A percentile compares a stretch with the other conserved stretches of the same genome.
phyloP scores from a whole-genome alignment of 2,113 vertebrate species.

The Oostethus manadensis region DNA sequence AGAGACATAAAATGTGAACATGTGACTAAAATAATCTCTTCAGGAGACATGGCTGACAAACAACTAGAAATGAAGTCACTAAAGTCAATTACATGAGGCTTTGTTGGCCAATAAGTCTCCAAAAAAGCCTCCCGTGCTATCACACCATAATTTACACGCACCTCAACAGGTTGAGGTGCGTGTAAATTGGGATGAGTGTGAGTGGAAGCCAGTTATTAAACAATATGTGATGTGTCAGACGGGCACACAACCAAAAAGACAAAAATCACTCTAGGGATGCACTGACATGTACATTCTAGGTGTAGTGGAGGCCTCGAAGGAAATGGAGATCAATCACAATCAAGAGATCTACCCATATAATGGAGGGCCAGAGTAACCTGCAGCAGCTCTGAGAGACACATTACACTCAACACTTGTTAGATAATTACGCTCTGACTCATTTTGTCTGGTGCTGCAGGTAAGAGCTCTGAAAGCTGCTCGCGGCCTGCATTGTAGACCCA shows the following conservation, averaged over 20 bases:
- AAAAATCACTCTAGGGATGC: background rate
- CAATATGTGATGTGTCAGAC: slow-evolving; percentile 3
- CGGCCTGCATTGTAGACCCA: slow-evolving; percentile 19
- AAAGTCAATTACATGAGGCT: background rate
- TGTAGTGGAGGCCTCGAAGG: background rate
- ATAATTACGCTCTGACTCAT: slow-evolving; percentile 50
- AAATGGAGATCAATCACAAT: slow-evolving; percentile 23
- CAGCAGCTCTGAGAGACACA: slow-evolving; percentile 24
- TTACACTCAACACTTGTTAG: slow-evolving; percentile 32
- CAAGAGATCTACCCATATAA: slow-evolving; percentile 17
- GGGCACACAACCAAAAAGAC: background rate
- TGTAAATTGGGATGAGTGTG: slow-evolving; percentile 5
- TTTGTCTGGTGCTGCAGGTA: slow-evolving; percentile 33
- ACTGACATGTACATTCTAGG: slow-evolving; percentile 1
- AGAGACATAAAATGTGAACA: no score
- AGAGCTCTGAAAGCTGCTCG: slow-evolving; percentile 28
- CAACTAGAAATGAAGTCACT: background rate
- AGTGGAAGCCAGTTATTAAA: slow-evolving; percentile 3
- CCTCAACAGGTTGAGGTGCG: slow-evolving; percentile 2
- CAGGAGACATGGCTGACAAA: background rate
- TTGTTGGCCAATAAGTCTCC: background rate
- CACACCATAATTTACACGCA: slow-evolving; percentile 8
- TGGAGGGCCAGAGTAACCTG: slow-evolving; percentile 23
- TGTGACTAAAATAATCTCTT: no score
- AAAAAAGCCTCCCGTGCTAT: background rate